Conservation (phyloP, 2,797 vertebrate genomes). For the Echeneis naucrates region DNA sequence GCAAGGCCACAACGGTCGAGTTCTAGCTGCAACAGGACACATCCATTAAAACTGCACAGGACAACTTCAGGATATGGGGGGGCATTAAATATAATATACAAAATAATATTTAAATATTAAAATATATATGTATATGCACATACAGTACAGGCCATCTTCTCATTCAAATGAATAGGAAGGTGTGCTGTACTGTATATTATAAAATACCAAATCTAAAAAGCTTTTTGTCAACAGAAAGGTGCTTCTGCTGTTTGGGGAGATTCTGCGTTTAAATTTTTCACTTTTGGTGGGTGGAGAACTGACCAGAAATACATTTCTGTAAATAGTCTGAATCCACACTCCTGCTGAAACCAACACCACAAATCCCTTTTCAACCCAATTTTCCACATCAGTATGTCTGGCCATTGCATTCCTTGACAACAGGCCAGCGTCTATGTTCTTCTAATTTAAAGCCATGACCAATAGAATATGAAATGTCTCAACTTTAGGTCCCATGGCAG, state of each 20-base stretch:
- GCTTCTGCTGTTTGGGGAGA: neutral
- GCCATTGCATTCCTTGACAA: slow-evolving; percentile 15
- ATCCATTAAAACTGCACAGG: slow-evolving; percentile 4
- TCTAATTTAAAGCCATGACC: slow-evolving; percentile 41
- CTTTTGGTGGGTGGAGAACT: slow-evolving; percentile 37
- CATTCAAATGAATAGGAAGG: no score
- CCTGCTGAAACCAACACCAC: slow-evolving; percentile 14
- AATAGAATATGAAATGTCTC: slow-evolving; percentile 15
- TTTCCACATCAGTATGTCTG: slow-evolving; percentile 58
- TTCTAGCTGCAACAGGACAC: neutral
- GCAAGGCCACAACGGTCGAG: neutral
- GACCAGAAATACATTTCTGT: slow-evolving; percentile 36
- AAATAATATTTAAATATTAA: neutral
- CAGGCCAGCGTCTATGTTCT: slow-evolving; percentile 21
- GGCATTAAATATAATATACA: neutral
- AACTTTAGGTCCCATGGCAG: neutral
- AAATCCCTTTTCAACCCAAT: slow-evolving; percentile 51
- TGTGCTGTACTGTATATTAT: no score
- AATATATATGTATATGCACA: no score
- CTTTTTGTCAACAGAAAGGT: neutral
- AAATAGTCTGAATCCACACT: slow-evolving; percentile 27
- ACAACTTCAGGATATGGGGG: neutral
- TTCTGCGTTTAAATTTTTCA: slow-evolving; percentile 35
- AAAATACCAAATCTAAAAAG: slow-evolving; percentile 9
- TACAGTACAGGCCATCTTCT: no score